phyloP scores from a whole-genome alignment of 2,888 invertebrate species.

The Lepidochrysops patricia region DNA sequence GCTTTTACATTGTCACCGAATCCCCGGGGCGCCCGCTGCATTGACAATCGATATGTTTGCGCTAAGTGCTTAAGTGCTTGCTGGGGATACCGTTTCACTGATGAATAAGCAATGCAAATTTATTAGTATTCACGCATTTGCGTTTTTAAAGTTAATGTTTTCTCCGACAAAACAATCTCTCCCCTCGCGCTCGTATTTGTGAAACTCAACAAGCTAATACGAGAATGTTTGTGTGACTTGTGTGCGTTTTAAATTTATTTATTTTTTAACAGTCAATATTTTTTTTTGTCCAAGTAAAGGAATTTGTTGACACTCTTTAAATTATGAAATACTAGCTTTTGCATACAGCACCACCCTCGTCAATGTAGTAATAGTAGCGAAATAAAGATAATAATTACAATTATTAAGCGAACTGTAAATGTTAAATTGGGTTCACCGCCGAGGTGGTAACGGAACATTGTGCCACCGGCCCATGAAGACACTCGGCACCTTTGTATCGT shows the following conservation, averaged over 20 bases:
- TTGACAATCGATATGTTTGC: conserved; percentile 69
- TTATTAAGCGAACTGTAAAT: too few species aligned
- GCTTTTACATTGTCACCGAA: conserved; percentile 62
- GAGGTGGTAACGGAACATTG: conserved; percentile 19
- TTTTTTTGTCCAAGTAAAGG: neutral
- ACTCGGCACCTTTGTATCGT: conserved; percentile 70
- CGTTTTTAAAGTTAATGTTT: conserved; percentile 18
- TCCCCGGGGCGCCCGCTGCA: conserved; percentile 58
- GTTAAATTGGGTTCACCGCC: neutral
- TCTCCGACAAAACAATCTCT: conserved; percentile 19
- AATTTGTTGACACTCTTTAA: neutral
- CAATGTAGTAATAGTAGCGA: too few species aligned
- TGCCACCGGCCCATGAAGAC: conserved; percentile 45
- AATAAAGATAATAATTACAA: too few species aligned
- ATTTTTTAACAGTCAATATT: neutral
- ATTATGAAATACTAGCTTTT: neutral
- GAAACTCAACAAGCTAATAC: conserved; percentile 3
- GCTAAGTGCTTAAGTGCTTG: conserved; percentile 71
- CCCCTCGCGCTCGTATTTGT: conserved; percentile 6
- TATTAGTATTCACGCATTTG: conserved; percentile 31
- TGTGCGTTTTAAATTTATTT: neutral
- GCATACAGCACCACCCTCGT: too few species aligned
- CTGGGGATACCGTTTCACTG: conserved; percentile 60
- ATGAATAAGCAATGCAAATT: conserved; percentile 60
- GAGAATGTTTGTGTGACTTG: neutral